A percentile compares a stretch with the other conserved stretches of the same genome.
phyloP scores from a whole-genome alignment of 2,888 invertebrate species.

The Leistus spinibarbis region DNA sequence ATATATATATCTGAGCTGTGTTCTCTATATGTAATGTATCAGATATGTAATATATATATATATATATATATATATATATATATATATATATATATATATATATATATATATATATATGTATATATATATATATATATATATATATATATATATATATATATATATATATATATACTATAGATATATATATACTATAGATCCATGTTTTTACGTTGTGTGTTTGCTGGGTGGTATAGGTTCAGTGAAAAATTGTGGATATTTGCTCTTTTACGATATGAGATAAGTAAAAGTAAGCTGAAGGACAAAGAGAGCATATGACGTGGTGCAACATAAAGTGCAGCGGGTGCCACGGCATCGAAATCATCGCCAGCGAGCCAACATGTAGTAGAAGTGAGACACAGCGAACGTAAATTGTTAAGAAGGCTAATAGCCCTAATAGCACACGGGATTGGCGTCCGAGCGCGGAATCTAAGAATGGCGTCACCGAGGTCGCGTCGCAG shows the following conservation, averaged over 20 bases:
- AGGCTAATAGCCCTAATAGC: conserved; percentile 8
- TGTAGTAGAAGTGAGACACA: neutral
- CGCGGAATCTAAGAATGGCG: conserved; percentile 22
- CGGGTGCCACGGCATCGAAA: neutral
- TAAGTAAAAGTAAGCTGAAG: neutral
- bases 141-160: no score
- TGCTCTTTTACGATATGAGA: neutral
- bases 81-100: no score
- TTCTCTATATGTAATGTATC: no score
- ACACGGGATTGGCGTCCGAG: conserved; percentile 8
- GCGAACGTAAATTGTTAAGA: conserved; percentile 2
- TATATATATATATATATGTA: no score
- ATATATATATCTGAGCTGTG: no score
- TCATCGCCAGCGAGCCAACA: neutral
- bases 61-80: no score
- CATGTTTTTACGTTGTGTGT: neutral
- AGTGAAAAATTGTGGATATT: neutral
- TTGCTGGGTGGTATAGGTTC: neutral
- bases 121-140: no score
- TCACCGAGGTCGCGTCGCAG: conserved; percentile 21
- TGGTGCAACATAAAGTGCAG: conserved; percentile 5
- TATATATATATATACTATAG: no score
- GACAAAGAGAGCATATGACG: neutral
- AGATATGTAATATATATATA: no score
- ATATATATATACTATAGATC: no score